phyloP scores from a whole-genome alignment of 2,113 vertebrate genomes.

The Antechinus flavipes region DNA sequence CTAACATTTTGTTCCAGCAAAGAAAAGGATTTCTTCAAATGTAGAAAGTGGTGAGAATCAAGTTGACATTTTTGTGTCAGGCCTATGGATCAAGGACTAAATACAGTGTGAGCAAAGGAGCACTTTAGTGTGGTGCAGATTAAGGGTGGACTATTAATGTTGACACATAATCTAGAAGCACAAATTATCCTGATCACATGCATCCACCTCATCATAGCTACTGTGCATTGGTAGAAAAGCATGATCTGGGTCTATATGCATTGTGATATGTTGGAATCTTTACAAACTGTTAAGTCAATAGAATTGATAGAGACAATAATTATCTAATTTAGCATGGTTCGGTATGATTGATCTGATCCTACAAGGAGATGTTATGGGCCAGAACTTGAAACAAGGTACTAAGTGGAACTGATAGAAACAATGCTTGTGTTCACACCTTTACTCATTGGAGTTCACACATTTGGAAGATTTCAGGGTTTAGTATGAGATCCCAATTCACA shows the following conservation, averaged over 20 bases:
- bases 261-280: background rate
- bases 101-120: background rate
- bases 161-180: background rate
- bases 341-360: too few relatives aligned
- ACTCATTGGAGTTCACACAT: too few relatives aligned
- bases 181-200: background rate
- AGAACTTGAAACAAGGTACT: too few relatives aligned
- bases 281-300: too few relatives aligned
- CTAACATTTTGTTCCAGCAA: background rate
- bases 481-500: too few relatives aligned
- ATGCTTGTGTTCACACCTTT: too few relatives aligned
- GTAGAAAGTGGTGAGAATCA: background rate
- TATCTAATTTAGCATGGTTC: too few relatives aligned
- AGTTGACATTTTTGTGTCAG: background rate
- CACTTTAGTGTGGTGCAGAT: background rate
- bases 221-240: background rate
- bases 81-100: background rate
- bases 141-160: background rate
- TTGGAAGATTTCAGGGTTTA: too few relatives aligned
- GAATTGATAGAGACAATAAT: too few relatives aligned
- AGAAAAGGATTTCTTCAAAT: background rate
- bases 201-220: background rate
- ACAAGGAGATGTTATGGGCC: too few relatives aligned
- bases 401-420: too few relatives aligned
- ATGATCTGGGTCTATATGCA: background rate